Base-by-base conservation (phyloP, 2,113 vertebrate genomes). In the Halcyon senegalensis region DNA sequence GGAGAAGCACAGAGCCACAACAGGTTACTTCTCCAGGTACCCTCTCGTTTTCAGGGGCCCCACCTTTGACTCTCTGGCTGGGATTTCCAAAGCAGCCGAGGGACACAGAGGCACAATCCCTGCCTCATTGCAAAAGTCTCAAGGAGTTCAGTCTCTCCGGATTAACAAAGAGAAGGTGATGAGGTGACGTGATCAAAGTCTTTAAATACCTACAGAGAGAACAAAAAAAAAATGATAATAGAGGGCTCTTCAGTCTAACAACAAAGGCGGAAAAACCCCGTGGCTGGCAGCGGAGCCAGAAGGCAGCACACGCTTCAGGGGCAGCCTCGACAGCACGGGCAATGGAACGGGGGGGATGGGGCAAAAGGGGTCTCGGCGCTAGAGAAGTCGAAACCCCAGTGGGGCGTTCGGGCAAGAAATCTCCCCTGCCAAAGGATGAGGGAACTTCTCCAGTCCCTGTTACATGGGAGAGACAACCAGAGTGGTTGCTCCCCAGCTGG, bases 181-280 rank as follows among this genome's bases (percentile, higher is more conserved):
- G 94, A 92, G 92, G 95, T 96, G 96, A 96, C 91, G 73, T 94
- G 92, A 96, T 96, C 91, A 96, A 96, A 94, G 92, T 30, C 94
- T 89, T 93, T 94, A 96, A 94, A 93, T 91, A 82, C 89, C 95
- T 62, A 73, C 90, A 83, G 46, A 90, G 96, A 96, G 96, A 96
- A 96, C 94, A 87, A 93, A 96, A 88, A 88, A 56, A 63, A 83
- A 80, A 13, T 80, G 90, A 78, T 95, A 95, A 93, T 76, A 96
- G 95, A 93, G 62, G 64, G 62, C 87, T 96, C 94, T 93, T 84
- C 92, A 92, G 69, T 78, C 86, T 87, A 66, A 89, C 94, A 91
- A 91, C 94, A 96, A 96, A 95, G 96, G 90, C 84, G 84, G 87
- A 76, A 90, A 90, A 93, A 56, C 3, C 1, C 73, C 15, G 62